Base-by-base conservation (phyloP, 2,888 invertebrate species). In the Apocheima hispidaria region DNA sequence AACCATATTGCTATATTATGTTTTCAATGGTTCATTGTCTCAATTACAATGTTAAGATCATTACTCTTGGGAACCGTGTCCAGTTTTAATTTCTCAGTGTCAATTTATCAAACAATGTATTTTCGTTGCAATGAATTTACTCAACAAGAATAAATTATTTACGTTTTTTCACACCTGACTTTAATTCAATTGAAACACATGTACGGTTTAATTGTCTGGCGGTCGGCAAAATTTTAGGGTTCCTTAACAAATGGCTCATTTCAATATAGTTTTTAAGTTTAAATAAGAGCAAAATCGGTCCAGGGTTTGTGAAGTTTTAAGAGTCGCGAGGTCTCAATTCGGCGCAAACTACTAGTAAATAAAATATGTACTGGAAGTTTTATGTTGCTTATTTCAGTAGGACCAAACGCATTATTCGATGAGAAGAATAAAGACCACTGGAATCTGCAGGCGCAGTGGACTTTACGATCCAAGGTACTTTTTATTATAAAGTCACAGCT, bases 371-470 rank as follows among this genome's bases (percentile, higher is more conserved):
- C n/a, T n/a, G n/a, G n/a, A 36, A 10, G 5, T 6, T 20, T 0
- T 38, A 4, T 38, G 2, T 38, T 18, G 3, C 14, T 12, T 33
- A 26, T 57, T 58, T 18, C 35, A 62, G 57, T 26, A 12, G 35
- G 36, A 6, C 23, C 12, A 12, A 48, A 35, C 33, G 20, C 9
- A 3, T 12, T 35, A 0, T 89, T 92, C 40, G 87, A 92, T 41
- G 92, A 92, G 59, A 86, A 59, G 30, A 88, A 91, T 46, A 83
- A 83, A 41, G 84, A 88, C 0, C 88, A 92, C 48, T 92, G 92
- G 92, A 82, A 77, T 52, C 65, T 83, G 14, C 90, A 91, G 50
- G 92, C 91, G 1, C 92, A 92, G 68, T 87, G 87, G 88, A 80
- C 83, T 0, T 66, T 92, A n/a, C 72, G 75, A 16, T 57, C 81